These are phyloP conservation scores for Amphipoea oculea DNA, from an alignment of 2,888 invertebrate genomes.

Conservation along the genomic window DNA sequence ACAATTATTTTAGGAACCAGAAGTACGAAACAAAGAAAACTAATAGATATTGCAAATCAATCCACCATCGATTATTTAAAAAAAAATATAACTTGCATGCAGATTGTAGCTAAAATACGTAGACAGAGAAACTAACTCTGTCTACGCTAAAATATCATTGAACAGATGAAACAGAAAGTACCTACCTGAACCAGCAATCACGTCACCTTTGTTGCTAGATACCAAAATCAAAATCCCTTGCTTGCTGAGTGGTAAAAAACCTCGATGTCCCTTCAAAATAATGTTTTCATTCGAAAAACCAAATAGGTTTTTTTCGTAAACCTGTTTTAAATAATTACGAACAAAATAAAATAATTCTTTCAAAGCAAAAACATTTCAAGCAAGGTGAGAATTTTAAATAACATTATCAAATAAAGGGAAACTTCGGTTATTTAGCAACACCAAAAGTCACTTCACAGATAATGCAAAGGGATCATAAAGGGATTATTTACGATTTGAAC, in stretches of 20 bases:
- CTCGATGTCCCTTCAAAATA: background rate
- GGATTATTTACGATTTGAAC: background rate
- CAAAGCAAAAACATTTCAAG: slow-evolving; percentile 2
- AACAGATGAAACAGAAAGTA: slow-evolving; percentile 50
- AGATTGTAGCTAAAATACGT: slow-evolving; percentile 40
- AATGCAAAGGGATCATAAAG: background rate
- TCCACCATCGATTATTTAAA: slow-evolving; percentile 73
- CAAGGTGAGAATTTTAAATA: background rate
- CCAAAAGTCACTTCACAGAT: slow-evolving; percentile 6
- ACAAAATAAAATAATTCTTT: background rate
- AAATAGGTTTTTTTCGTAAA: no score
- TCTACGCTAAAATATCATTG: slow-evolving; percentile 40
- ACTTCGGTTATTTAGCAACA: background rate
- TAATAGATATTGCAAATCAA: slow-evolving; percentile 68
- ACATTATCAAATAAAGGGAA: background rate
- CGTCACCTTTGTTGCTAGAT: slow-evolving; percentile 46
- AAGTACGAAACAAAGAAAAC: slow-evolving; percentile 65
- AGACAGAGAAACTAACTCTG: no score
- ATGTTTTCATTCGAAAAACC: background rate
- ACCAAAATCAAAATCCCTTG: slow-evolving; percentile 23
- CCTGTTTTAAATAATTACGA: background rate
- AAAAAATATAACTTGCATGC: slow-evolving; percentile 59
- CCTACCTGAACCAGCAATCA: slow-evolving; percentile 32
- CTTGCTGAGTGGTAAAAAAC: background rate
- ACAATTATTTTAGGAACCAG: slow-evolving; percentile 65